These are phyloP conservation scores for Apis florea DNA, from an alignment of 1,140 invertebrate genomes.

Conservation along the genomic window DNA sequence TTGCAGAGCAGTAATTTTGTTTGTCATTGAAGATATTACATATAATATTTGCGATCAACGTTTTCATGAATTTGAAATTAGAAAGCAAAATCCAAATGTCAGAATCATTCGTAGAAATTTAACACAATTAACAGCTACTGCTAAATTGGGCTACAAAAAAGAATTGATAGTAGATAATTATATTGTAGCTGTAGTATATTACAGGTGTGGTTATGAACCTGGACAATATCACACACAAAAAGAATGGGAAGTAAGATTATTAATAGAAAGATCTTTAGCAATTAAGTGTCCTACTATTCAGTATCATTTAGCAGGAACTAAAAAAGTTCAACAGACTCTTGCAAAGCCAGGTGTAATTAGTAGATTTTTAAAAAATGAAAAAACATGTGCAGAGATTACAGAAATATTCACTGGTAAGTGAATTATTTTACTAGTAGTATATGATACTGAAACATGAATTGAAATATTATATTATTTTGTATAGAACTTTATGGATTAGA, in stretches of 20 bases:
- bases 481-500: slow-evolving; percentile 91
- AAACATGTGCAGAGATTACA: slow-evolving; percentile 79
- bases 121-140: slow-evolving; percentile 83
- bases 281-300: slow-evolving; percentile 97
- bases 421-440: slow-evolving; percentile 17
- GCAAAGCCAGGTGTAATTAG: slow-evolving; percentile 87
- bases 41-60: slow-evolving; percentile 94
- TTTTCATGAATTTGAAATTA: slow-evolving; percentile 93
- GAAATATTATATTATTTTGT: slow-evolving; percentile 4
- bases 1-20: slow-evolving; percentile 86
- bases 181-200: slow-evolving; percentile 95
- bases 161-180: slow-evolving; percentile 83
- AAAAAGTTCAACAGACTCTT: slow-evolving; percentile 94
- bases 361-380: slow-evolving; percentile 82
- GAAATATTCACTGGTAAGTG: slow-evolving; percentile 89
- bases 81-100: slow-evolving; percentile 84
- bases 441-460: not conserved
- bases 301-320: slow-evolving; percentile 90
- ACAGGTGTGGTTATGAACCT: slow-evolving; percentile 93
- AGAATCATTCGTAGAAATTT: slow-evolving; percentile 86
- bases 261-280: slow-evolving; percentile 91
- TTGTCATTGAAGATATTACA: slow-evolving; percentile 92
- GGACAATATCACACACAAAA: slow-evolving; percentile 87
- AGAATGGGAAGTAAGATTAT: slow-evolving; percentile 92
- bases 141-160: slow-evolving; percentile 81